A percentile compares a stretch with the other conserved stretches of the same genome.
Evolutionary conservation across 2,797 vertebrate species (phyloP).

Genomic region (Heterohyrax brucei): DNA sequence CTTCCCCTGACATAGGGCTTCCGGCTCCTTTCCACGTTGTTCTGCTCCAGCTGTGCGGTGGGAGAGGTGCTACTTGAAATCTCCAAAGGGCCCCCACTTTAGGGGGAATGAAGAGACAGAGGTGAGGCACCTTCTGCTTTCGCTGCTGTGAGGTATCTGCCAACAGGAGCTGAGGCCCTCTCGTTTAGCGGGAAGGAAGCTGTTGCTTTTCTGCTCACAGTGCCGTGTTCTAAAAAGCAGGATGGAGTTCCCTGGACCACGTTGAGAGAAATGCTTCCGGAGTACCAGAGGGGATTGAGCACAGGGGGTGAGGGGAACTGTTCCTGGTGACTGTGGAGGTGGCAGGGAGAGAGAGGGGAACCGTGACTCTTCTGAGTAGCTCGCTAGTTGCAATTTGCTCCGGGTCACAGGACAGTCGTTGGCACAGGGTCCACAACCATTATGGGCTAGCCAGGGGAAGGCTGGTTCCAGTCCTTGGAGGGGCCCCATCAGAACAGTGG

Average conservation of each 20-base stretch:
- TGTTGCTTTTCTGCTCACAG: neutral
- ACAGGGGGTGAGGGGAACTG: neutral
- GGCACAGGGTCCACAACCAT: neutral
- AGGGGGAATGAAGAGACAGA: neutral
- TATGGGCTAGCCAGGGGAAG: neutral
- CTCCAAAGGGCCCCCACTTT: neutral
- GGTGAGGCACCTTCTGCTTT: neutral
- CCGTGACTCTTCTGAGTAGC: neutral
- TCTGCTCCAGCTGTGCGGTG: neutral
- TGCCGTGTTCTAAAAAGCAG: neutral
- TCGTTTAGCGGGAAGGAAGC: neutral
- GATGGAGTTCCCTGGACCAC: neutral
- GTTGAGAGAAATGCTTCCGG: neutral
- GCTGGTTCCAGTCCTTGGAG: neutral
- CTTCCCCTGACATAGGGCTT: neutral
- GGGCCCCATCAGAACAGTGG: neutral
- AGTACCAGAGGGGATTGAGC: neutral
- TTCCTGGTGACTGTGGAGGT: neutral
- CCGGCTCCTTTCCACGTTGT: neutral
- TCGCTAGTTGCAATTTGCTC: neutral
- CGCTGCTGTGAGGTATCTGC: neutral
- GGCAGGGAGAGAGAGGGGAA: neutral
- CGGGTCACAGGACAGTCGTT: neutral
- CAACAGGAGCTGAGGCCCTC: neutral
- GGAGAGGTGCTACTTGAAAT: slow-evolving; percentile 46